Conservation (phyloP, 1,140 invertebrate genomes). For the Steinernema feltiae region DNA sequence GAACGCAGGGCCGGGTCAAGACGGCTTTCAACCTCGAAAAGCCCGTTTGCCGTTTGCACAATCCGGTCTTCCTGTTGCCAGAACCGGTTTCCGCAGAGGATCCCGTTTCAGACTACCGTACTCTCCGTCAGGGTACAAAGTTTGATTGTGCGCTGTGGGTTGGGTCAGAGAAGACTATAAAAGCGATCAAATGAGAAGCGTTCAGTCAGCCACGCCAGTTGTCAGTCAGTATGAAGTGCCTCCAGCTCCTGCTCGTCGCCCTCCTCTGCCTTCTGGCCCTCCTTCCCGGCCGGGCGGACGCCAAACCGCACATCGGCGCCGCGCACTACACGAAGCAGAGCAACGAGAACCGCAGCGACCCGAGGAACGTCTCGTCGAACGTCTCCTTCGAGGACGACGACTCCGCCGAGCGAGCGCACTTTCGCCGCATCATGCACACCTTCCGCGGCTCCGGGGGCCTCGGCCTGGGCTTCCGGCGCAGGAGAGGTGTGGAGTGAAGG, state of each 20-base stretch:
- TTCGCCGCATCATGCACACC: background rate
- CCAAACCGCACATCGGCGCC: background rate
- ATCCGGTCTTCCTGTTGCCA: background rate
- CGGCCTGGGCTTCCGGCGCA: background rate
- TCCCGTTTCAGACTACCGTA: background rate
- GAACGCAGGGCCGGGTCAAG: background rate
- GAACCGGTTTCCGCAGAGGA: background rate
- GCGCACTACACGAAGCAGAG: background rate
- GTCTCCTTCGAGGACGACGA: background rate
- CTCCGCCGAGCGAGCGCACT: background rate
- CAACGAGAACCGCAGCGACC: slow-evolving; percentile 5
- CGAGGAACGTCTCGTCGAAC: background rate
- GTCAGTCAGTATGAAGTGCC: background rate
- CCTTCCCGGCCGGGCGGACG: background rate
- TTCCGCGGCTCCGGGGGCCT: background rate
- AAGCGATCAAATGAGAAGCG: background rate
- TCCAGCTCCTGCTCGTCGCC: background rate
- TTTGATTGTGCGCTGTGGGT: background rate
- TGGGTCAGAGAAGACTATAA: background rate
- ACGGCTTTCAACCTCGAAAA: background rate
- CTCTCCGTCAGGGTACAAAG: background rate
- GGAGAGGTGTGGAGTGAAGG: background rate
- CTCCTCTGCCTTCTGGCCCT: background rate
- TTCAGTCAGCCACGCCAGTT: background rate
- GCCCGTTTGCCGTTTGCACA: background rate